Percentiles rank a stretch among this genome's conserved stretches.
Evolutionary conservation across 2,797 vertebrate species (phyloP).

Genomic region (Xerus rutilus): DNA sequence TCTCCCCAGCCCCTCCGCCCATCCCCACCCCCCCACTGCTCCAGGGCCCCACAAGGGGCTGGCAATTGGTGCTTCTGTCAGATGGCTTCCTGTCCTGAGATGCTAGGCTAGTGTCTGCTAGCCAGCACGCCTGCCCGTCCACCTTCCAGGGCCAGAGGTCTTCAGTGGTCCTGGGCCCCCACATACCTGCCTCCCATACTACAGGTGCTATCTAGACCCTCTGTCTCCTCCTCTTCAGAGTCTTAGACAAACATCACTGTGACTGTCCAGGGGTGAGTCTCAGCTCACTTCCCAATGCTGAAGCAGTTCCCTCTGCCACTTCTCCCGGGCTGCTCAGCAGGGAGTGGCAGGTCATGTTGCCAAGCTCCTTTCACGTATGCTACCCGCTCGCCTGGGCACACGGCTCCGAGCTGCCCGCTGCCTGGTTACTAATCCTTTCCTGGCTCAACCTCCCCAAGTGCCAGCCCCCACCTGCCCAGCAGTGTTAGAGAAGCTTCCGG

Average conservation of each 20-base stretch:
- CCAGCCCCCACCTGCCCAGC: constrained; percentile 76
- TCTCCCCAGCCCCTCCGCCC: constrained; percentile 3
- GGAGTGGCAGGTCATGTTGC: constrained; percentile 59
- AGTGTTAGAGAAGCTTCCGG: constrained; percentile 67
- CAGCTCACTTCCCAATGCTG: neutral
- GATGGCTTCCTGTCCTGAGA: constrained; percentile 81
- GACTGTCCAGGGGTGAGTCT: neutral
- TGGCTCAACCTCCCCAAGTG: constrained; percentile 70
- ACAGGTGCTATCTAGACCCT: constrained; percentile 45
- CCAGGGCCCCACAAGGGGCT: constrained; percentile 53
- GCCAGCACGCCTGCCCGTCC: constrained; percentile 38
- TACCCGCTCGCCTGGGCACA: constrained; percentile 63
- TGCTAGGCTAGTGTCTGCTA: constrained; percentile 10
- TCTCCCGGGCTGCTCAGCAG: constrained; percentile 38
- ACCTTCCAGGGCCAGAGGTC: neutral
- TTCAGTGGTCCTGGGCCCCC: neutral
- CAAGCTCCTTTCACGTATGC: constrained; percentile 61
- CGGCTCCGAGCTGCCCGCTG: constrained; percentile 70
- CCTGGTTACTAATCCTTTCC: constrained; percentile 85
- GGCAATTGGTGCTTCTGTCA: constrained; percentile 74
- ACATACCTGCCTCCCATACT: neutral
- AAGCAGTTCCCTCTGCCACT: neutral
- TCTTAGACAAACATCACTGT: constrained; percentile 29
- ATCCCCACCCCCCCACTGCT: neutral
- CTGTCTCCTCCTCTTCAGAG: neutral